Conservation (phyloP, 1,140 invertebrate genomes). For the Pteromalus puparum region DNA sequence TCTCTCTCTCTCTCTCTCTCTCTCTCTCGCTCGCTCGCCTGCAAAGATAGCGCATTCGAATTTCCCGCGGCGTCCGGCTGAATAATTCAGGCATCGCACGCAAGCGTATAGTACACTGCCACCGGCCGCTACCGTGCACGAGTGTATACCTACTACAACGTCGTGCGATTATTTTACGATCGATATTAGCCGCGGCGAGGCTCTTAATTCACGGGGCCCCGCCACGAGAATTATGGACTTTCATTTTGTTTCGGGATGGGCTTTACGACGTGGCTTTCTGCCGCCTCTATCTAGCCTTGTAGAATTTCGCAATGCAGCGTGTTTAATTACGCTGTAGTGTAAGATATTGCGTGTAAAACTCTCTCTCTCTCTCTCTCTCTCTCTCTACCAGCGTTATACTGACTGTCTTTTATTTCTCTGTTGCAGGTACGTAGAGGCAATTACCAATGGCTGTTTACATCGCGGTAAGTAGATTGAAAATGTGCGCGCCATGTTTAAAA, state of each 20-base stretch:
- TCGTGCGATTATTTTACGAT: conserved; percentile 13
- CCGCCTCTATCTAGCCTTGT: background rate
- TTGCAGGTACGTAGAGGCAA: background rate
- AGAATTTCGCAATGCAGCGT: background rate
- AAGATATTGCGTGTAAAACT: background rate
- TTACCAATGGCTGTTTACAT: background rate
- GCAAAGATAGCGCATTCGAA: background rate
- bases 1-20: too few species aligned
- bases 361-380: too few species aligned
- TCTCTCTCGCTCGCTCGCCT: too few species aligned
- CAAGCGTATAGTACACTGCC: background rate
- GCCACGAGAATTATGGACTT: background rate
- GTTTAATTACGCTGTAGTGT: background rate
- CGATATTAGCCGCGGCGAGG: background rate
- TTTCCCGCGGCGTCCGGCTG: background rate
- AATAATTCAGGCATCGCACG: conserved; percentile 16
- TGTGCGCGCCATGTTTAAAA: too few species aligned
- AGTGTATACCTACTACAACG: background rate
- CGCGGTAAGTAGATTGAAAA: background rate
- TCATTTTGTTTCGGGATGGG: background rate
- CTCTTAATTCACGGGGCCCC: background rate
- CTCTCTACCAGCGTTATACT: too few species aligned
- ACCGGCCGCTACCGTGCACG: background rate
- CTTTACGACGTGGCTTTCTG: background rate
- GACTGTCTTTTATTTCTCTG: background rate